These are phyloP conservation scores for Yponomeuta sedellus DNA, from an alignment of 2,888 invertebrate species.

Conservation along the genomic window DNA sequence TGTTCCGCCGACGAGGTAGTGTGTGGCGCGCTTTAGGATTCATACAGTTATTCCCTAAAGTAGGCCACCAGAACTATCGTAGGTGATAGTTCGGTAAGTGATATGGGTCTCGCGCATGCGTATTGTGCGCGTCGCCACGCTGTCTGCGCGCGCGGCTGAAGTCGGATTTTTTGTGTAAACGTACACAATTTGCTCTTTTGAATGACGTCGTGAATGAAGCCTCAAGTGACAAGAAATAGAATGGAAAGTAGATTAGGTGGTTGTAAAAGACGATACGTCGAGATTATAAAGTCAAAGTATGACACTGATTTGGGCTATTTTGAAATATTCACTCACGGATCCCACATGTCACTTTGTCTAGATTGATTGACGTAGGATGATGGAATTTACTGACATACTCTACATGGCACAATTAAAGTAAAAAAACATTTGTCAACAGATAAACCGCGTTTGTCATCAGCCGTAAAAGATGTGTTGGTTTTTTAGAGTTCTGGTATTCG, in stretches of 20 bases:
- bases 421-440: no score
- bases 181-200: neutral
- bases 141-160: slow-evolving; percentile 42
- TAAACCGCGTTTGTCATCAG: no score
- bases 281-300: neutral
- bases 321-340: neutral
- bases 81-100: neutral
- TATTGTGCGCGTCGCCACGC: slow-evolving; percentile 51
- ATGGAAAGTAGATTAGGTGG: neutral
- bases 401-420: no score
- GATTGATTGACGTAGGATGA: no score
- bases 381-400: no score
- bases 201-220: neutral
- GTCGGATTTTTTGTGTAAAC: slow-evolving; percentile 30
- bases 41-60: neutral
- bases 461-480: no score
- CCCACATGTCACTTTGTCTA: no score
- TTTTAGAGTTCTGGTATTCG: no score
- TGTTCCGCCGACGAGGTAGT: neutral
- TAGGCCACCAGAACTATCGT: neutral
- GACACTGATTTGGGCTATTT: neutral
- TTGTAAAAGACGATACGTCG: neutral
- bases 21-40: neutral
- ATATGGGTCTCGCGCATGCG: neutral
- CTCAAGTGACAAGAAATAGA: neutral